Base-by-base conservation (phyloP, 2,888 invertebrate genomes). In the Ectemnius continuus region DNA sequence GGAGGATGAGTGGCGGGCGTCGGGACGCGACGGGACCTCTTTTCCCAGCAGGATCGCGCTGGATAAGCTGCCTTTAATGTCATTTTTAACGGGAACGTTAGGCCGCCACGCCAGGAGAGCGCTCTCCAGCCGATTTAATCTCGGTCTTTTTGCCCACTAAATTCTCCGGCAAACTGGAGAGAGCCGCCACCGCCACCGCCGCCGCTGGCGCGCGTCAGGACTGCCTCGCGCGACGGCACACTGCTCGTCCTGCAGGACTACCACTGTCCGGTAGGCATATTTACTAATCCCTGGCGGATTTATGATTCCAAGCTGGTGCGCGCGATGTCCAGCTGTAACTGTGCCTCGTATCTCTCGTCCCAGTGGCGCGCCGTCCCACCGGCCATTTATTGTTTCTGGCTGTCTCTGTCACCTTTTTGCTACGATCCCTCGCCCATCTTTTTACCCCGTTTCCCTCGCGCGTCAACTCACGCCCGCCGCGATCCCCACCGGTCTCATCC, bases 221-320 rank as follows among this genome's bases (percentile, higher is more conserved):
- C 36, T 36, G 36, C 36, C 36, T 8, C 36, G 8, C 36, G 11
- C 36, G 28, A n/a, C n/a, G 28, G 2, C 18, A 46, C 62, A 46
- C n/a, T 23, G 68, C 16, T 18, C 36, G 61, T 23, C 13, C 36
- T 45, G 18, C 28, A 56, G 70, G 45, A 45, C 62, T 36, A 36
- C 48, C 52, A 70, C 20, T 62, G 59, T 63, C 66, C 69, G 60
- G 60, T 68, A 73, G 70, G 70, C 76, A 72, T 73, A 74, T 80
- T 80, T 76, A 69, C 76, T 72, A 76, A 80, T 80, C 80, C 80
- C 66, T 28, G 16, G 58, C 63, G 76, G 76, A 80, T 79, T 80
- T 80, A 80, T 72, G 79, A 79, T 76, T 61, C 70, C 61, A 62
- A 61, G 64, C 59, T 66, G 68, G 61, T 11, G 36, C 52, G 52